Percentiles rank a stretch among this genome's conserved stretches.
phyloP scores from a whole-genome alignment of 2,113 vertebrate genomes.

The Steatornis caripensis region DNA sequence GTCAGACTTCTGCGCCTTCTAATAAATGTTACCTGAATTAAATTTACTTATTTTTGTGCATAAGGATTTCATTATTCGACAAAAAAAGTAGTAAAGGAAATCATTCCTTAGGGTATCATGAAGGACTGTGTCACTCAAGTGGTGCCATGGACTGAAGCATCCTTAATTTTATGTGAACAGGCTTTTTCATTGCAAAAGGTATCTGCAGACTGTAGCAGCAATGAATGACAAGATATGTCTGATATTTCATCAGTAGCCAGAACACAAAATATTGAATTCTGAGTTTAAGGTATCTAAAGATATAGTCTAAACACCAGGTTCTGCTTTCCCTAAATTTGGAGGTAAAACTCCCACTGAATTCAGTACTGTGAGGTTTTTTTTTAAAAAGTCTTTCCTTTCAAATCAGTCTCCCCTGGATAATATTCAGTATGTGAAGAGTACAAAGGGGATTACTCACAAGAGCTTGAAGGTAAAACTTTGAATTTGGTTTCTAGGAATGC shows the following conservation, averaged over 20 bases:
- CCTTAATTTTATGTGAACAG: not conserved
- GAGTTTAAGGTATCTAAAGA: not conserved
- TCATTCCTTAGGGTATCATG: not conserved
- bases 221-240: not conserved
- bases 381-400: not conserved
- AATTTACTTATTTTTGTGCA: not conserved
- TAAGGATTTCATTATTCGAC: not conserved
- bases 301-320: not conserved
- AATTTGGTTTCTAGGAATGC: not conserved
- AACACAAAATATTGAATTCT: not conserved
- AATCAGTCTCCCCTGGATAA: not conserved
- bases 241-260: not conserved
- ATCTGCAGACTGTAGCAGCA: not conserved
- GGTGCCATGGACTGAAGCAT: not conserved
- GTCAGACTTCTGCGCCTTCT: not conserved
- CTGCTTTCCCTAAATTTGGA: not conserved
- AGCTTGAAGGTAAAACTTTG: not conserved
- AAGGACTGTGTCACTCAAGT: not conserved
- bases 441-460: not conserved
- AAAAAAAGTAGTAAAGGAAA: not conserved
- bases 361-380: too few species aligned
- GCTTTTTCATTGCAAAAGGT: not conserved
- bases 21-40: not conserved
- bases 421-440: not conserved
- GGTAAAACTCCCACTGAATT: accelerated